phyloP scores from a whole-genome alignment of 2,888 invertebrate genomes.

The Erebia epiphron region DNA sequence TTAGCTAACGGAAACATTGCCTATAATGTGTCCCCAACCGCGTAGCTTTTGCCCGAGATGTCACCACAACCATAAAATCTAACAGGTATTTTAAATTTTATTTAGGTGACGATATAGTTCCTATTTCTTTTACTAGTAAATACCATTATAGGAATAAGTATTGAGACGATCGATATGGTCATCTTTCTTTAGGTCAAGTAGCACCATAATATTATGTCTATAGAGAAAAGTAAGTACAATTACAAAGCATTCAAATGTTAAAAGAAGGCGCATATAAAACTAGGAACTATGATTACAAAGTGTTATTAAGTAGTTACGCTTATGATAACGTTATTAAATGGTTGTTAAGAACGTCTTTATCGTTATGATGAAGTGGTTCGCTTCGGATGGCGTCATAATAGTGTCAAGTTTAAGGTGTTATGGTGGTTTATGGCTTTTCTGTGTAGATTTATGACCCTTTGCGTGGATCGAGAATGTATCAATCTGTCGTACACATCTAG shows the following conservation, averaged over 20 bases:
- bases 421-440: conserved; percentile 9
- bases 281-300: conserved; percentile 40
- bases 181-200: neutral
- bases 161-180: too few species aligned
- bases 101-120: too few species aligned
- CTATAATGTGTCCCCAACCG: neutral
- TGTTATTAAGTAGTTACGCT: conserved; percentile 9
- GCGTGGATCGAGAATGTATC: neutral
- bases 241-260: conserved; percentile 64
- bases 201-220: conserved; percentile 20
- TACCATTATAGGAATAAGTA: too few species aligned
- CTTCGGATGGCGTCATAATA: conserved; percentile 15
- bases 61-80: neutral
- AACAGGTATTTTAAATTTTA: too few species aligned
- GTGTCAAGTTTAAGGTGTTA: conserved; percentile 20
- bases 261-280: conserved; percentile 48
- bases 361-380: conserved; percentile 24
- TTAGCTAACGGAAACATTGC: neutral
- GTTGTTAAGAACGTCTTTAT: conserved; percentile 1
- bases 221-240: conserved; percentile 33
- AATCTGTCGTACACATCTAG: neutral
- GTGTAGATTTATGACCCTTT: neutral
- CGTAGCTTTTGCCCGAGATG: neutral
- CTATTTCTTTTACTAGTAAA: too few species aligned
- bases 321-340: conserved; percentile 34